Percentiles rank a stretch among this genome's conserved stretches.
phyloP scores from a whole-genome alignment of 2,888 invertebrate species.

The Trimorus sp. region DNA sequence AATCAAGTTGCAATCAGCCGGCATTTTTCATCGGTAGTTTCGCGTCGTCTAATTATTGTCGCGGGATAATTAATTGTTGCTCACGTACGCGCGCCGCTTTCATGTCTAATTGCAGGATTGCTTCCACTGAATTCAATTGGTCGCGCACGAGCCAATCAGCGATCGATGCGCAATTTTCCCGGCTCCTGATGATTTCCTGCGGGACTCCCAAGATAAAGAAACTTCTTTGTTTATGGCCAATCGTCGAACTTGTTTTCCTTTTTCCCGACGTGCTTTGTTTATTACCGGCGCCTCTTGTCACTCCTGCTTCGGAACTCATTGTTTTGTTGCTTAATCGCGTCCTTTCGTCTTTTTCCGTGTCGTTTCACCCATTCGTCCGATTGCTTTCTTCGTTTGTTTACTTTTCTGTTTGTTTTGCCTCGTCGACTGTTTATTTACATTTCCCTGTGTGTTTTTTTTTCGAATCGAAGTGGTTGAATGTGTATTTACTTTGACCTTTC shows the following conservation, averaged over 20 bases:
- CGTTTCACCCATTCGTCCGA: background rate
- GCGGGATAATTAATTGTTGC: constrained; percentile 22
- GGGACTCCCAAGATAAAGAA: constrained; percentile 23
- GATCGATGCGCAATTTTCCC: constrained; percentile 33
- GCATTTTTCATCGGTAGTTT: constrained; percentile 20
- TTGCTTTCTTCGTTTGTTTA: background rate
- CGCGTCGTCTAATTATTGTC: constrained; percentile 18
- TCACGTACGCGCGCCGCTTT: background rate
- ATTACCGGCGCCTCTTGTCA: too few relatives aligned
- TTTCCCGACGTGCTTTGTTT: background rate
- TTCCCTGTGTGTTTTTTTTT: too few relatives aligned
- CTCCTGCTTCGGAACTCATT: background rate
- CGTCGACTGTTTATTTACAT: too few relatives aligned
- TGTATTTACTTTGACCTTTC: background rate
- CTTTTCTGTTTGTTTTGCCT: background rate
- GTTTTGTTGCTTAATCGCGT: background rate
- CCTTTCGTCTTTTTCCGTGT: background rate
- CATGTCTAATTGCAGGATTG: constrained; percentile 20
- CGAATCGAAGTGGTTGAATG: too few relatives aligned
- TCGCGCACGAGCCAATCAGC: constrained; percentile 20
- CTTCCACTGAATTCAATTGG: constrained; percentile 27
- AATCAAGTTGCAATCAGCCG: constrained; percentile 21
- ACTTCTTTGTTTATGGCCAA: constrained; percentile 34
- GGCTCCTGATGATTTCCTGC: constrained; percentile 34
- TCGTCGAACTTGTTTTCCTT: constrained; percentile 8